Conservation (phyloP, 1,140 invertebrate genomes). For the Matsumurasca onukii region DNA sequence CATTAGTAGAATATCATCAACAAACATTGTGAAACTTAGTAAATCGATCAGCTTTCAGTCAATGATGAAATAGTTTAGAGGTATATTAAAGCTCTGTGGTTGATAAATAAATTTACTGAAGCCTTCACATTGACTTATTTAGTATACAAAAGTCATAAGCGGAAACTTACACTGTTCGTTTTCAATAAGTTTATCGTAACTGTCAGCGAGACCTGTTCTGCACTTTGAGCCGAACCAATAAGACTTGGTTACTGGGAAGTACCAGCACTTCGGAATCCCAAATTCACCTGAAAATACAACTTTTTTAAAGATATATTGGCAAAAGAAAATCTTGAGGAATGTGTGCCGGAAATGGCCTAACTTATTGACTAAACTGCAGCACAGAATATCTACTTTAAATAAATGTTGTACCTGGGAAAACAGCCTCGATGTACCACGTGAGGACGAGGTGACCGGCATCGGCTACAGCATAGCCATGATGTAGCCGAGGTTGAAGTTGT, state of each 20-base stretch:
- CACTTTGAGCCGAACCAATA: conserved; percentile 55
- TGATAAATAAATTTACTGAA: too few species aligned
- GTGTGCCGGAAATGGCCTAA: too few species aligned
- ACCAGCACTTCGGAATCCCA: conserved; percentile 54
- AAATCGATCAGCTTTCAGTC: too few species aligned
- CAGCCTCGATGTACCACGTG: conserved; percentile 63
- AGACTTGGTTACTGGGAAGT: conserved; percentile 51
- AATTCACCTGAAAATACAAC: conserved; percentile 42
- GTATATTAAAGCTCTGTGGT: too few species aligned
- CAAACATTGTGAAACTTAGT: too few species aligned
- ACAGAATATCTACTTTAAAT: neutral
- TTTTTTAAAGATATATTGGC: too few species aligned
- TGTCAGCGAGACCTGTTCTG: conserved; percentile 26
- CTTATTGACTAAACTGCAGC: too few species aligned
- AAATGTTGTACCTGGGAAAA: conserved; percentile 56
- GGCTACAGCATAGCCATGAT: conserved; percentile 57
- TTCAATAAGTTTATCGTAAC: conserved; percentile 14
- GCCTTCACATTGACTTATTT: too few species aligned
- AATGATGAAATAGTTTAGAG: too few species aligned
- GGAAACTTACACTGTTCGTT: conserved; percentile 28
- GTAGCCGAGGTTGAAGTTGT: conserved; percentile 50
- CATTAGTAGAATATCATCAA: too few species aligned
- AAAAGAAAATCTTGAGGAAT: too few species aligned
- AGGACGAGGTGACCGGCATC: conserved; percentile 53
- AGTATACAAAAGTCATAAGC: too few species aligned